These are phyloP conservation scores for Polypedilum vanderplanki DNA, from an alignment of 1,140 invertebrate species.

Conservation along the genomic window DNA sequence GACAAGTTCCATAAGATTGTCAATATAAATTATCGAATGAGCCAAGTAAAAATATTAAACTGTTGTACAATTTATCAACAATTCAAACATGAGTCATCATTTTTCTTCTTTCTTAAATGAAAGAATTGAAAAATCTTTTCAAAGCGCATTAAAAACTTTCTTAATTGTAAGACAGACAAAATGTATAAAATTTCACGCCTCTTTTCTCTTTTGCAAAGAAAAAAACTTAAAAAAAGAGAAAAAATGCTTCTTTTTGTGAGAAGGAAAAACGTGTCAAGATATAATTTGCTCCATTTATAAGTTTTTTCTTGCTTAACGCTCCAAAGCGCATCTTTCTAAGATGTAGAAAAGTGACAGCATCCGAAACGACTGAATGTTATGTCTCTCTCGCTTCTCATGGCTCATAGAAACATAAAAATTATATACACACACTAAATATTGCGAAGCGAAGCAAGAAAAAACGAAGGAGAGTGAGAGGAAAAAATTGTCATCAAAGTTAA, in stretches of 20 bases:
- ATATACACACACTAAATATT: neutral
- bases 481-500: slow-evolving; percentile 23
- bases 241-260: slow-evolving; percentile 15
- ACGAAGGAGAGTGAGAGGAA: neutral
- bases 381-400: neutral
- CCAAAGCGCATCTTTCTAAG: neutral
- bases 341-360: slow-evolving; percentile 17
- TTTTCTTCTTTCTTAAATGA: neutral
- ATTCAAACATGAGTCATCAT: slow-evolving; percentile 1
- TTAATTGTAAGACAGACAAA: too few relatives aligned
- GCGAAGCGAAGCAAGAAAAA: neutral
- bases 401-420: neutral
- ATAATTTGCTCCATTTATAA: slow-evolving; percentile 28
- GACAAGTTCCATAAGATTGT: neutral
- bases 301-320: neutral
- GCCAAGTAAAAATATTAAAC: too few relatives aligned
- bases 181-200: too few relatives aligned
- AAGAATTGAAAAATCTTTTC: neutral
- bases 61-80: too few relatives aligned
- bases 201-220: neutral
- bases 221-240: neutral
- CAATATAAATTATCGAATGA: too few relatives aligned
- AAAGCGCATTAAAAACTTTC: too few relatives aligned
- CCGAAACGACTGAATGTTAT: neutral
- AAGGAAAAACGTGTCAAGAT: slow-evolving; percentile 28